Base-by-base conservation (phyloP, 2,113 vertebrate species). In the Chionis minor region DNA sequence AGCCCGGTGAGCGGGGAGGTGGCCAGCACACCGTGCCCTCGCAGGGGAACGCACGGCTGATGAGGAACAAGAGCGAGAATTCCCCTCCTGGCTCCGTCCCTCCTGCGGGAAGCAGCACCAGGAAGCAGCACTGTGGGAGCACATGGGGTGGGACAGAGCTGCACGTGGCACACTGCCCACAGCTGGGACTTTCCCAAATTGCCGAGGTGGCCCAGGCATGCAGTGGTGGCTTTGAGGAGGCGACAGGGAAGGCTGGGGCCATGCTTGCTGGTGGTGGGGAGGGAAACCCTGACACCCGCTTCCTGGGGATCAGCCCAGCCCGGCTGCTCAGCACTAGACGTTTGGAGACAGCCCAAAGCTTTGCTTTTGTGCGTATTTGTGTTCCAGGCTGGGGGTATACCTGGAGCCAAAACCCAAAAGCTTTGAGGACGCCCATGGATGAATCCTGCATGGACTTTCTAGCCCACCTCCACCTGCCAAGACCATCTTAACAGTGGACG, bases 11-110 rank as follows among this genome's bases (percentile, higher is more conserved):
- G 49, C 12, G 12, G 21, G 23, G 47, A 44, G 24, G 47, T 13
- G 4, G 40, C 30, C 0, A 6, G 58, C 55, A 28, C 0, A 0
- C 8, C 0, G 0, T 24, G 40, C 20, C 44, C 56, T 67, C 2
- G 1, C 42, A 4, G 42, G 33, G 42, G n/a, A 74, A 51, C 2
- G 2, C 65, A 10, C 1, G 7, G 52, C 61, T 93, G 47, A 35
- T 33, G 55, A 35, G 55, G 28, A 75, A 33, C 62, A 73, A 38
- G 28, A 42, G 32, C 28, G 20, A 26, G 23, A 91, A 52, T 65
- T 91, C 72, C 62, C 71, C 80, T 80, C 32, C 35, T 26, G 63
- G 32, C 40, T 86, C 22, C 47, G 38, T 38, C 38, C 38, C 38
- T 38, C 38, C 47, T 62, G 54, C 0, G 4, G 58, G 73, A 30